These are phyloP conservation scores for Drosophila nigromelanica DNA, from an alignment of 1,140 invertebrate species.

Conservation along the genomic window DNA sequence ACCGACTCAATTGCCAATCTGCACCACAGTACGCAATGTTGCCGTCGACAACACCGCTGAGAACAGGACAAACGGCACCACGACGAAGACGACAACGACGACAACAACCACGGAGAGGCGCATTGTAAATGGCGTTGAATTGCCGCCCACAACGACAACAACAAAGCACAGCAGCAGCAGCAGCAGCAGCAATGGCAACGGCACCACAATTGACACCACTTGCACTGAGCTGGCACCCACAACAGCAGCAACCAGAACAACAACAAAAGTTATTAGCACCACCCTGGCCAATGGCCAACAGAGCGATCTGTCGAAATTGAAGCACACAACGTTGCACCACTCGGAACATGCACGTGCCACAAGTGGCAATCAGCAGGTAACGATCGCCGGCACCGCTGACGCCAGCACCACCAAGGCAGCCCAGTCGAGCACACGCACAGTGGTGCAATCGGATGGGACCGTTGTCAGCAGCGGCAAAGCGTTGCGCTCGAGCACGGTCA, in stretches of 20 bases:
- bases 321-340: slow-evolving; percentile 38
- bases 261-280: slow-evolving; percentile 2
- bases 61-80: slow-evolving; percentile 44
- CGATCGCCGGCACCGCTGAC: slow-evolving; percentile 53
- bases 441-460: slow-evolving; percentile 64
- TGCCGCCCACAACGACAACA: slow-evolving; percentile 14
- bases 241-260: slow-evolving; percentile 1
- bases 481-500: slow-evolving; percentile 51
- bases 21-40: slow-evolving; percentile 48
- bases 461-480: slow-evolving; percentile 63
- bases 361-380: slow-evolving; percentile 3
- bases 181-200: slow-evolving; percentile 33
- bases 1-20: neutral
- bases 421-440: slow-evolving; percentile 39
- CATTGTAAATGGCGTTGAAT: slow-evolving; percentile 37
- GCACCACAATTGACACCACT: slow-evolving; percentile 17
- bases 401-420: slow-evolving; percentile 54
- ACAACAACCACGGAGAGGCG: slow-evolving; percentile 33
- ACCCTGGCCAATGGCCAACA: neutral
- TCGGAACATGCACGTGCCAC: slow-evolving; percentile 40
- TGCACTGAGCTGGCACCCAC: slow-evolving; percentile 30
- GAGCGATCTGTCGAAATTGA: slow-evolving; percentile 21
- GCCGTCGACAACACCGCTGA: slow-evolving; percentile 57
- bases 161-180: slow-evolving; percentile 16
- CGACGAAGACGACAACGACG: slow-evolving; percentile 29